Conservation (phyloP, 2,113 vertebrate genomes). For the Dolichallabes microphthalmus region DNA sequence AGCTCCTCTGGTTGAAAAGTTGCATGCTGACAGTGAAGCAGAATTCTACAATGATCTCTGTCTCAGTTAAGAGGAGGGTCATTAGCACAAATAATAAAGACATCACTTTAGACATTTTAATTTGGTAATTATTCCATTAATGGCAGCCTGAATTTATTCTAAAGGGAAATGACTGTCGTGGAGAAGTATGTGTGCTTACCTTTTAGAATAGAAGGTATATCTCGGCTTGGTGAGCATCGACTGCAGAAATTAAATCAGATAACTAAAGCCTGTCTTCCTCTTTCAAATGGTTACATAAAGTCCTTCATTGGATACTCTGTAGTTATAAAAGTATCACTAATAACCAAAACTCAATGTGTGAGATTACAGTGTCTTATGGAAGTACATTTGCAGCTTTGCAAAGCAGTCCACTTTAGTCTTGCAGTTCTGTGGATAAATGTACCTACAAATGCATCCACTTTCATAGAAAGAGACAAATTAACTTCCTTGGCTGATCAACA, state of each 20-base stretch:
- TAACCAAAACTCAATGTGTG: neutral
- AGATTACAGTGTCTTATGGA: neutral
- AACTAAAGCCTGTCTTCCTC: neutral
- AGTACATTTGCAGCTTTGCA: neutral
- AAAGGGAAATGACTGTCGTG: conserved; percentile 34
- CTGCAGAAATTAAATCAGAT: conserved; percentile 13
- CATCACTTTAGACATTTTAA: conserved; percentile 54
- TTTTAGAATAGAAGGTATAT: conserved; percentile 29
- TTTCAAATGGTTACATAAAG: neutral
- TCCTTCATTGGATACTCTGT: neutral
- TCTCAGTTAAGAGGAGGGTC: conserved; percentile 53
- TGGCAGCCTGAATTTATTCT: conserved; percentile 50
- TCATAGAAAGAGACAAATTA: neutral
- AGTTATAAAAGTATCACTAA: neutral
- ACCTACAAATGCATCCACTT: neutral
- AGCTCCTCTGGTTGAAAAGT: conserved; percentile 39
- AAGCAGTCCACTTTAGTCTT: neutral
- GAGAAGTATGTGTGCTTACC: conserved; percentile 34
- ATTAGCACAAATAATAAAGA: conserved; percentile 56
- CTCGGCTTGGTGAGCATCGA: neutral
- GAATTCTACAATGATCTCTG: conserved; percentile 43
- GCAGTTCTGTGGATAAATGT: neutral
- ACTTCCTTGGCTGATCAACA: neutral
- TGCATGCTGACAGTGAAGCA: conserved; percentile 42
- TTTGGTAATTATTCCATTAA: conserved; percentile 55